Evolutionary conservation across 2,113 vertebrate species (phyloP).

Genomic region (Nothoprocta perdicaria): DNA sequence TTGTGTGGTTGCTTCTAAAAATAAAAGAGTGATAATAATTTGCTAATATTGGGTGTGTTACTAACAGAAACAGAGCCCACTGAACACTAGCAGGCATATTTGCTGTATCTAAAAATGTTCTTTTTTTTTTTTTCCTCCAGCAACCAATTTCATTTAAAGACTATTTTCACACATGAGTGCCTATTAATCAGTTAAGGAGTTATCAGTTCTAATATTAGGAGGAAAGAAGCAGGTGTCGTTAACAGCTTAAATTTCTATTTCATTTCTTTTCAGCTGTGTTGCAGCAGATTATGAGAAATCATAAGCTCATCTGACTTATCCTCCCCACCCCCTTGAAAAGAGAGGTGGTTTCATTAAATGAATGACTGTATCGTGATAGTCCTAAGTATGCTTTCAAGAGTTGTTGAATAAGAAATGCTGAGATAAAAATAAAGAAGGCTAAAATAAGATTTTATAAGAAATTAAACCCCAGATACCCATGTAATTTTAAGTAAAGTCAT

Average conservation of each 20-base stretch:
- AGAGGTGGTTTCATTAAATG: neutral
- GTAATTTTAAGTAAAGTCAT: constrained; percentile 36
- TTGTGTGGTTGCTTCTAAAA: constrained; percentile 39
- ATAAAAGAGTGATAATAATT: constrained; percentile 34
- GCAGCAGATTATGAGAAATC: neutral
- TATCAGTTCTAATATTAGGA: constrained; percentile 36
- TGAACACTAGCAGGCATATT: neutral
- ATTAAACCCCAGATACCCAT: constrained; percentile 15
- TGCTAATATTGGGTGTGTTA: constrained; percentile 29
- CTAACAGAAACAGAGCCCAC: constrained; percentile 7
- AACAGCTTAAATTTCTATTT: constrained; percentile 7
- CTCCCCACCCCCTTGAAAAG: constrained; percentile 10
- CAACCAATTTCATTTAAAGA: constrained; percentile 33
- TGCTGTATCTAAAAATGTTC: constrained; percentile 25
- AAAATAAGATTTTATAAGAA: constrained; percentile 51
- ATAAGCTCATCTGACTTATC: neutral
- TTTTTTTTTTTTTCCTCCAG: neutral
- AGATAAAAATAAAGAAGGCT: constrained; percentile 45
- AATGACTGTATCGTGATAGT: neutral
- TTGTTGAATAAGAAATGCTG: constrained; percentile 25
- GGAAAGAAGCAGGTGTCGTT: constrained; percentile 36
- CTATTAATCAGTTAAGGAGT: constrained; percentile 48
- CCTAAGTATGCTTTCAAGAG: neutral
- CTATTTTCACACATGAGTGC: constrained; percentile 13
- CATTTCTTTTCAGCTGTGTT: constrained; percentile 12